These are phyloP conservation scores for Glareola pratincola DNA, from an alignment of 2,113 vertebrate species.

Conservation along the genomic window DNA sequence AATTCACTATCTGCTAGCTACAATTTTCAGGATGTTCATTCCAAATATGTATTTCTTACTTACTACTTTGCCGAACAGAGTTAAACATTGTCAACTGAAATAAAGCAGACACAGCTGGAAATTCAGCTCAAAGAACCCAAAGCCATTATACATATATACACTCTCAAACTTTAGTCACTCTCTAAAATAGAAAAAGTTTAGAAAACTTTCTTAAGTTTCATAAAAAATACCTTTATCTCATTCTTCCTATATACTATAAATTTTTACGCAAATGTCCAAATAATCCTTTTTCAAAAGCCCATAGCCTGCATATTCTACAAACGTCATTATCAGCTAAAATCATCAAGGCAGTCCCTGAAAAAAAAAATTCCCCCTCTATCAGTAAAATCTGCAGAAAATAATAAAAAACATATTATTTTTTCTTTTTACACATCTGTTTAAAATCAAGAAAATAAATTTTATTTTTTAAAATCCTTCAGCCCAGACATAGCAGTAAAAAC, in stretches of 20 bases:
- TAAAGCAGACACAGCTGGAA: slow-evolving; percentile 52
- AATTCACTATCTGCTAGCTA: not conserved
- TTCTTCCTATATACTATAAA: not conserved
- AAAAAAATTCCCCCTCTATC: not conserved
- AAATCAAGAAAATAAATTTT: slow-evolving; percentile 14
- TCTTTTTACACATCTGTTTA: slow-evolving; percentile 34
- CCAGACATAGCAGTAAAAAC: not conserved
- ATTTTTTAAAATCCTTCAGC: not conserved
- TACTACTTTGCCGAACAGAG: not conserved
- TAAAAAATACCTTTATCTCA: not conserved
- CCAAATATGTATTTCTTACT: slow-evolving; percentile 33
- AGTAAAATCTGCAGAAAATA: not conserved
- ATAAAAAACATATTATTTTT: not conserved
- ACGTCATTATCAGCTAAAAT: not conserved
- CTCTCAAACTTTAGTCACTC: too few relatives aligned
- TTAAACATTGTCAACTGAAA: slow-evolving; percentile 18
- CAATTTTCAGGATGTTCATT: not conserved
- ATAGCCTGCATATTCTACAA: not conserved
- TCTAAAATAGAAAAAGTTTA: not conserved
- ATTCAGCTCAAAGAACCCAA: not conserved
- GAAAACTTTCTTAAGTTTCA: not conserved
- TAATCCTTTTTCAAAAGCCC: not conserved
- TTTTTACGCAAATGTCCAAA: not conserved
- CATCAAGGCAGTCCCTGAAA: not conserved
- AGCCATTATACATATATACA: not conserved